Evolutionary conservation across 2,888 invertebrate species (phyloP).

Genomic region (Carterocephalus palaemon): DNA sequence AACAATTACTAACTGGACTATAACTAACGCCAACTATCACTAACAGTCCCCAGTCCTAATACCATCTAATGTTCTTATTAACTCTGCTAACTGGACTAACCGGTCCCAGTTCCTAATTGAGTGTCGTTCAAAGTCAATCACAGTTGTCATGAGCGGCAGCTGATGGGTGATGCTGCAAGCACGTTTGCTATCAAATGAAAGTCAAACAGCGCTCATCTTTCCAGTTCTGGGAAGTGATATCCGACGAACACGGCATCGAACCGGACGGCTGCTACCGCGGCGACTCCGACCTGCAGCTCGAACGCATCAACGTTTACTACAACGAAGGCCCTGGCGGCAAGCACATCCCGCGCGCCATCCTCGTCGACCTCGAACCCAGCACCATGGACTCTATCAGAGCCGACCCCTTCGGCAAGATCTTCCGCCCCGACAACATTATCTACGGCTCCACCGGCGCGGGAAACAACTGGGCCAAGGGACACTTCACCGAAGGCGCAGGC

Average conservation of each 20-base stretch:
- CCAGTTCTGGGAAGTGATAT: constrained; percentile 90
- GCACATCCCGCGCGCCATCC: constrained; percentile 60
- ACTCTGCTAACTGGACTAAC: too few species aligned
- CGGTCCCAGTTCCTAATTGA: too few species aligned
- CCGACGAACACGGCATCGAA: constrained; percentile 87
- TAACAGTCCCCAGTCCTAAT: too few species aligned
- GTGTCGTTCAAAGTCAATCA: too few species aligned
- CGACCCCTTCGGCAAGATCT: constrained; percentile 82
- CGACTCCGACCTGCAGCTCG: constrained; percentile 84
- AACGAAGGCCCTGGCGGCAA: constrained; percentile 78
- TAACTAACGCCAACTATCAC: too few species aligned
- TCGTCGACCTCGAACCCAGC: constrained; percentile 62
- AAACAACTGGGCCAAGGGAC: constrained; percentile 82
- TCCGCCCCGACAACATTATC: constrained; percentile 85
- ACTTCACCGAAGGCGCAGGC: constrained; percentile 83
- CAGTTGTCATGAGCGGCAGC: too few species aligned
- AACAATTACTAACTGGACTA: too few species aligned
- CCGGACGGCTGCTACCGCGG: constrained; percentile 77
- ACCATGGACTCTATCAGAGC: constrained; percentile 81
- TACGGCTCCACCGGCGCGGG: constrained; percentile 79
- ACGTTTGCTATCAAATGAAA: too few species aligned
- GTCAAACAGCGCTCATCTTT: constrained; percentile 34
- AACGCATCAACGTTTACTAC: constrained; percentile 87
- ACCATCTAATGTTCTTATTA: too few species aligned
- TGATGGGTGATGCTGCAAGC: too few species aligned